Evolutionary conservation across 2,113 vertebrate species (phyloP), one percentile per base, ranked within the genome.

Genomic region (Speoplatyrhinus poulsoni): DNA sequence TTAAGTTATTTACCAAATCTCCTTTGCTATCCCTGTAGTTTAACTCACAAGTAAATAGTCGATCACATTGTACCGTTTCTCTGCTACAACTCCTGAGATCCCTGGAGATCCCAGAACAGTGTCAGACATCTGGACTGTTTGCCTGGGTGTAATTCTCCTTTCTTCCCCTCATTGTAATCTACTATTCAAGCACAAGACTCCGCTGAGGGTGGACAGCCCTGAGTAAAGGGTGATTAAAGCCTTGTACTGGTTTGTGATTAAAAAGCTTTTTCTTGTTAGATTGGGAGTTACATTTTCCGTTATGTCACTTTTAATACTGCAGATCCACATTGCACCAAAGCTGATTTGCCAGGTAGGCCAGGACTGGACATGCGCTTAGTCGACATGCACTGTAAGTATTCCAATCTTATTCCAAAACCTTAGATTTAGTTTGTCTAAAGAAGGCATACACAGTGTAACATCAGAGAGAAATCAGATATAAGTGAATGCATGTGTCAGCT

Each of bases 161-260:
- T 16, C 26, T n/a, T 61, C 59, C 12, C 47, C 48, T 33, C 17
- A 62, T 57, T 36, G 55, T 33, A 53, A 68, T 65, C 41, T 16
- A 32, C 46, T 36, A 67, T 65, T 80, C 56, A 79, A 75, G 68
- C n/a, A 62, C 33, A 50, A 3, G 9, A 8, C 6, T 32, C 57
- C 36, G 15, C 15, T 12, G 47, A 13, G 57, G 61, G 53, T 70
- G 62, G 72, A 74, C 32, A 49, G 4, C 9, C 9, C 65, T 26
- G 17, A 55, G 4, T 62, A 11, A 58, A 65, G 46, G n/a, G 10
- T 73, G 65, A 85, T 82, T 78, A 76, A 86, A 85, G 62, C 72
- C 60, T 64, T 79, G 17, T 63, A 17, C 46, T 53, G 64, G 67
- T 78, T 72, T 69, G 55, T 64, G 74, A 77, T 76, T 65, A 70